A percentile compares a stretch with the other conserved stretches of the same genome.
phyloP scores from a whole-genome alignment of 2,113 vertebrate species.

The Zapus hudsonius region DNA sequence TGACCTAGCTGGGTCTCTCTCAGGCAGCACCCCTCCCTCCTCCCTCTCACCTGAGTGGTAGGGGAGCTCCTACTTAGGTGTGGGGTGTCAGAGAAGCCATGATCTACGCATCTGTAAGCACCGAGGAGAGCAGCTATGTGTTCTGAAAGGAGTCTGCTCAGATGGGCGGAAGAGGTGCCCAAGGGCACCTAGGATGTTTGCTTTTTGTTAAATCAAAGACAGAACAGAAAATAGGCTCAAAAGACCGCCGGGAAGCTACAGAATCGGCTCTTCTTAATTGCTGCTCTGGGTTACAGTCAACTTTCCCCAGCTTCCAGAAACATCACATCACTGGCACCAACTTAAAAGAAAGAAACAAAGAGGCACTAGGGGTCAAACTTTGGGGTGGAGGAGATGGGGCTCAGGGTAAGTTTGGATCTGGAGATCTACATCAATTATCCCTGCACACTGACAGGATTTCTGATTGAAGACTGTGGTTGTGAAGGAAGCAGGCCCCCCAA shows the following conservation, averaged over 20 bases:
- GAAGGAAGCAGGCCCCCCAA: conserved; percentile 73
- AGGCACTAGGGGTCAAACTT: conserved; percentile 85
- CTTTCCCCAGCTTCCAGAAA: conserved; percentile 84
- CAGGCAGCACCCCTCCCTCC: conserved; percentile 59
- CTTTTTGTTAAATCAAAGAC: conserved; percentile 87
- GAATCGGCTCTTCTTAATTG: conserved; percentile 81
- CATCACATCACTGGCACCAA: conserved; percentile 84
- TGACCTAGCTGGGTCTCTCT: conserved; percentile 58
- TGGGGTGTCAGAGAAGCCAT: neutral
- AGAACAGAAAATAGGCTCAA: conserved; percentile 86
- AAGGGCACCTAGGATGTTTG: conserved; percentile 83
- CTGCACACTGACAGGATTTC: conserved; percentile 80
- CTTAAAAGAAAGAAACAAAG: conserved; percentile 86
- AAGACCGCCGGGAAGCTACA: conserved; percentile 80
- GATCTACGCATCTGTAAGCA: conserved; percentile 57
- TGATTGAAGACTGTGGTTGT: conserved; percentile 80
- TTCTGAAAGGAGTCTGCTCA: conserved; percentile 80
- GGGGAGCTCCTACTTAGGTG: conserved; percentile 64
- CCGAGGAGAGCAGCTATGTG: conserved; percentile 80
- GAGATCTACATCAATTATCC: conserved; percentile 83
- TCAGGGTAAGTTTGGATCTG: conserved; percentile 71
- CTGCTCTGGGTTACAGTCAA: conserved; percentile 86
- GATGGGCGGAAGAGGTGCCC: conserved; percentile 84
- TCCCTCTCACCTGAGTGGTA: conserved; percentile 76
- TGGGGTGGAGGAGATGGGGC: conserved; percentile 79